These are phyloP conservation scores for Deroptyus accipitrinus DNA, from an alignment of 2,113 vertebrate species.

Conservation along the genomic window DNA sequence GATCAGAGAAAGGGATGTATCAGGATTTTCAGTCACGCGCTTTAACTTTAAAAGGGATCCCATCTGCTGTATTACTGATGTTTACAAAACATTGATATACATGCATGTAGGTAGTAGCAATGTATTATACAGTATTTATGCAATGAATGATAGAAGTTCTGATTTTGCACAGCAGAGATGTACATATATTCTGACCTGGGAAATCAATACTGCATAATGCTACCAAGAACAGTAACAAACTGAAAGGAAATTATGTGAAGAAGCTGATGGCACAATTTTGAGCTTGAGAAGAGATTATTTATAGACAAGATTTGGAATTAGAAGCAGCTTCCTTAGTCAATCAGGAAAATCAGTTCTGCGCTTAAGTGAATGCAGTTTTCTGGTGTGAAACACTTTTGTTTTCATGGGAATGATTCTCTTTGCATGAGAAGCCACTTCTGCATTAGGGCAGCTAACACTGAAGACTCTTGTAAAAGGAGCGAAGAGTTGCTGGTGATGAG, in stretches of 20 bases:
- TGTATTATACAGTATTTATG: neutral
- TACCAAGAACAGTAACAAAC: neutral
- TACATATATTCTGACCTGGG: neutral
- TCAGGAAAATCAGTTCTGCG: neutral
- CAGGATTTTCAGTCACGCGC: constrained; percentile 51
- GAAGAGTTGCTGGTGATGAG: neutral
- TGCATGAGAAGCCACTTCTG: neutral
- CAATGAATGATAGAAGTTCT: neutral
- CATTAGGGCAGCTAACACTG: neutral
- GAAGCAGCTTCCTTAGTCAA: neutral
- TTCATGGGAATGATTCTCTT: neutral
- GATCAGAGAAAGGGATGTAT: constrained; percentile 7
- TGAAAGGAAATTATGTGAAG: neutral
- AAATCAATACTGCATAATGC: neutral
- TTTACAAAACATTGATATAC: neutral
- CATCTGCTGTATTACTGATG: neutral
- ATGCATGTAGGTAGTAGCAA: neutral
- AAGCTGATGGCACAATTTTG: neutral
- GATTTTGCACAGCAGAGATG: neutral
- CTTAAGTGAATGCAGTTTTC: neutral
- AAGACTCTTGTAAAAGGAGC: neutral
- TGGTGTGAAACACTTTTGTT: neutral
- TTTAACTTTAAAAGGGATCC: constrained; percentile 52
- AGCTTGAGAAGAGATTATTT: neutral
- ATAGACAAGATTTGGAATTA: neutral